Evolutionary conservation across 2,797 vertebrate species (phyloP), one percentile per base, ranked within the genome.

Genomic region (Strix occidentalis): DNA sequence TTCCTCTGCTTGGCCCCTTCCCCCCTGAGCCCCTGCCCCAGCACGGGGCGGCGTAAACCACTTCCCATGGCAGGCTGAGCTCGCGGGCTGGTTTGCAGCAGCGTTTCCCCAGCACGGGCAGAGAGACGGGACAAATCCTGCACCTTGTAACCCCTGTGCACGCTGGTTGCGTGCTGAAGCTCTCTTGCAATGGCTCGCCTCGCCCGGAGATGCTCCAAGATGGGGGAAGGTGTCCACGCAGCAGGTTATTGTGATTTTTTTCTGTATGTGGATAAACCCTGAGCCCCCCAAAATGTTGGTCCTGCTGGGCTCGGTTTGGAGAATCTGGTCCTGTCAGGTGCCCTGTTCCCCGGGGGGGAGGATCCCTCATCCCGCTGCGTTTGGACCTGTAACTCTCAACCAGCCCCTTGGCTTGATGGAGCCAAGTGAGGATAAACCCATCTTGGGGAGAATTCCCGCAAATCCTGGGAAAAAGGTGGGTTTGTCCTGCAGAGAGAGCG

Each of bases 1-100:
- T 50, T 41, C 43, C 33, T 64, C 3, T 12, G 5, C 50, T 51
- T 5, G 1, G 13, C n/a, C 31, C 0, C 0, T 28, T 28, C 18
- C 10, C 54, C 18, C 17, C 20, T 4, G 0, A 2, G 2, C 23
- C 46, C 24, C 16, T 26, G 28, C 23, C 50, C 51, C 56, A 10
- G 51, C 41, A 1, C 0, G 2, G 33, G 39, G 53, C 2, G 28
- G 39, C 66, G 85, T 12, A 9, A 82, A 83, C 86, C 89, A 41
- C 66, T 68, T 93, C 76, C 89, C 91, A 18, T 1, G 77, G 79
- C 65, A 48, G 85, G 46, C 61, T 5, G 16, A 70, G 93, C 91
- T 45, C 17, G 4, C 17, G 5, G 43, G 16, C n/a, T 50, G 84
- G 4, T 48, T 39, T 89, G 82, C 87, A 92, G 82, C 63, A 43